phyloP scores from a whole-genome alignment of 2,113 vertebrate species.

The Telmatochromis sp. region DNA sequence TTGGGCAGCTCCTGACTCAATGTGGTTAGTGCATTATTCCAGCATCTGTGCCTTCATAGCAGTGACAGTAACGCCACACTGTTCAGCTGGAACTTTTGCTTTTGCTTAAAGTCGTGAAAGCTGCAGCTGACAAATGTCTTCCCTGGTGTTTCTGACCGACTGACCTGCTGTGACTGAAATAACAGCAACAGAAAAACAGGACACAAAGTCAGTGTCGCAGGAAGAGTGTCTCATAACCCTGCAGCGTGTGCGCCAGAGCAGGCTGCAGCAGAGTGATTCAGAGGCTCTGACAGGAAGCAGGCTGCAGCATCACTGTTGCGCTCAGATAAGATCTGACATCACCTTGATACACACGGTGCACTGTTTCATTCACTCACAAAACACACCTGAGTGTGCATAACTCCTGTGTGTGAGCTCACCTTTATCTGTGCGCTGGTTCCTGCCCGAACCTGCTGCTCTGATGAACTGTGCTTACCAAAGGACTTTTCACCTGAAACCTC shows the following conservation, averaged over 20 bases:
- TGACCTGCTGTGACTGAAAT: constrained; percentile 31
- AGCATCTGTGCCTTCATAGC: neutral
- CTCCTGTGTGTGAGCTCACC: neutral
- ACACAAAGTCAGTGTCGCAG: constrained; percentile 22
- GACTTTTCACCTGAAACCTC: neutral
- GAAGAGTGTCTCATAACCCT: constrained; percentile 34
- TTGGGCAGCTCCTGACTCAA: neutral
- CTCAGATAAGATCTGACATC: constrained; percentile 30
- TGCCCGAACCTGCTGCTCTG: neutral
- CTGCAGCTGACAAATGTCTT: neutral
- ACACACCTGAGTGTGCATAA: neutral
- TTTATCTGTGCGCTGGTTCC: neutral
- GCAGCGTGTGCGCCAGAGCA: neutral
- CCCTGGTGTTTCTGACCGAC: neutral
- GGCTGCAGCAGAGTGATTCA: constrained; percentile 34
- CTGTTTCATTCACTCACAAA: neutral
- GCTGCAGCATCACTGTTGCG: neutral
- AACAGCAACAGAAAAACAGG: constrained; percentile 43
- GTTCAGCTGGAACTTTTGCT: neutral
- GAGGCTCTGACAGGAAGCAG: constrained; percentile 20
- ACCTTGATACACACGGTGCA: neutral
- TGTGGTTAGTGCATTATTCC: neutral
- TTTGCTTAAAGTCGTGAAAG: neutral
- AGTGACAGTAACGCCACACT: neutral
- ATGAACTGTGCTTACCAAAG: neutral